These are phyloP conservation scores for cattle (Bos taurus) DNA, from an alignment of 2,113 vertebrate genomes.

Conservation along the genomic window DNA sequence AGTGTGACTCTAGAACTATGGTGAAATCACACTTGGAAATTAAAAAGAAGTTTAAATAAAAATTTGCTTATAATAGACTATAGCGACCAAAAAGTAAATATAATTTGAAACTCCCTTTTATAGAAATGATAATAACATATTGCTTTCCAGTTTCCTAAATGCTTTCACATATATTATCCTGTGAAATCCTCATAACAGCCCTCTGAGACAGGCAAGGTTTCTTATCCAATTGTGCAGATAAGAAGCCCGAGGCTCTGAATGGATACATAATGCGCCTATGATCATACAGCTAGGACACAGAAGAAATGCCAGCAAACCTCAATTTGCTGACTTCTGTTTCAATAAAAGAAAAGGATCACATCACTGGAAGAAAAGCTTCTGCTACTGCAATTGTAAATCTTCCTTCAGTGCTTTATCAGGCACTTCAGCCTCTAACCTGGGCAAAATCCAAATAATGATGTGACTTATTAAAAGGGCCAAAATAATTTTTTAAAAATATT, in stretches of 20 bases:
- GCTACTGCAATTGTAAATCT: neutral
- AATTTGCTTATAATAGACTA: neutral
- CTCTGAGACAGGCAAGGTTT: neutral
- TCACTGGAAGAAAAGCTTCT: neutral
- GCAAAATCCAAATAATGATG: conserved; percentile 19
- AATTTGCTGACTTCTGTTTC: neutral
- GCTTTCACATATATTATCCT: neutral
- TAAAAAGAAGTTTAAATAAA: conserved; percentile 10
- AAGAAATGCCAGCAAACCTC: neutral
- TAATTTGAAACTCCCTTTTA: conserved; percentile 11
- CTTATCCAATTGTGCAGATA: neutral
- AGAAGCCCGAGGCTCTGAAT: neutral
- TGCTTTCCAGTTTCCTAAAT: conserved; percentile 7
- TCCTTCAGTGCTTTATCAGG: neutral
- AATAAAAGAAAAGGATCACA: neutral
- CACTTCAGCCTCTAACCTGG: neutral
- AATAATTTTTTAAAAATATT: neutral
- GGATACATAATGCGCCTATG: neutral
- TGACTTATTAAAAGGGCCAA: neutral
- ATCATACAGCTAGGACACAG: neutral
- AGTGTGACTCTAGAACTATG: neutral
- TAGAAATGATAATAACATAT: neutral
- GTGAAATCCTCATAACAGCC: neutral
- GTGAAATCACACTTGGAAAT: conserved; percentile 35
- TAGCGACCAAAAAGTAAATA: conserved; percentile 20